Percentiles rank a stretch among this genome's conserved stretches.
Conservation (phyloP, 2,113 vertebrate species). For the Pteronura brasiliensis region DNA sequence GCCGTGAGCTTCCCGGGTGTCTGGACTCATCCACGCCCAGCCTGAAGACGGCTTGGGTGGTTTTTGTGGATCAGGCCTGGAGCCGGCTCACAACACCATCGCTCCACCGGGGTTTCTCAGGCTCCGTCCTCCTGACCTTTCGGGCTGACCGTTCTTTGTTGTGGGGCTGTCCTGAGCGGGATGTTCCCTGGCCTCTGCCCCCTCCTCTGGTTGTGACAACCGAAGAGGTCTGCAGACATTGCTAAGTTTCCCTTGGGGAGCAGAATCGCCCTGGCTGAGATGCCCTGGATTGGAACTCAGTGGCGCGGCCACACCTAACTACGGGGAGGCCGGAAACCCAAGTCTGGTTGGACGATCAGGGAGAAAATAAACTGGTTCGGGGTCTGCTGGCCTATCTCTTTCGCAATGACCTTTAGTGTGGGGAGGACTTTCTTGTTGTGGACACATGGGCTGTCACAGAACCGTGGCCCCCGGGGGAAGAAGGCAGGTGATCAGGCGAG, state of each 20-base stretch:
- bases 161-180: too few species aligned
- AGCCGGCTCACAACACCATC: neutral
- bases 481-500: neutral
- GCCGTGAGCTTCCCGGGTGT: fast-evolving
- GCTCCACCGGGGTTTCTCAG: neutral
- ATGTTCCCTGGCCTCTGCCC: neutral
- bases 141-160: fast-evolving
- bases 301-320: fast-evolving
- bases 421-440: neutral
- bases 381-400: neutral
- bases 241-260: neutral
- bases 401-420: neutral
- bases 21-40: neutral
- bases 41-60: neutral
- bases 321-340: neutral
- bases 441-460: fast-evolving
- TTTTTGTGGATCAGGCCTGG: neutral
- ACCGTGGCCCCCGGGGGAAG: neutral
- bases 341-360: neutral
- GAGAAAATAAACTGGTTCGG: neutral
- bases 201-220: neutral
- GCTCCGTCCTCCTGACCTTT: neutral
- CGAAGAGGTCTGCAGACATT: neutral
- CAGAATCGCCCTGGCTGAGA: neutral
- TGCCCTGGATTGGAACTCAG: neutral